Conservation (phyloP, 2,888 invertebrate genomes). For the Anaspis maculata region DNA sequence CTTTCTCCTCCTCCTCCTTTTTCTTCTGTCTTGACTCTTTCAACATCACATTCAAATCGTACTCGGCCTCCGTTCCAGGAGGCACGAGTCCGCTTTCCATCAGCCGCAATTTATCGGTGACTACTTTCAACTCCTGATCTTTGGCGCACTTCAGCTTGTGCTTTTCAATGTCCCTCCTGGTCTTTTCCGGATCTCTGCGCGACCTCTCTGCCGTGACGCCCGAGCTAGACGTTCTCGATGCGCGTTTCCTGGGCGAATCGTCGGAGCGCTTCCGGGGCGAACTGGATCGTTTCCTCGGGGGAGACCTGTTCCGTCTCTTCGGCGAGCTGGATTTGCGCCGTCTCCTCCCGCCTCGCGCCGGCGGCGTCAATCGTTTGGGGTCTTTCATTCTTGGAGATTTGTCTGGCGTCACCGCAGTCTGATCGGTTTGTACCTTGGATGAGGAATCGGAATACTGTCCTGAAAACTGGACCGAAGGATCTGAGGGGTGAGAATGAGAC, state of each 20-base stretch:
- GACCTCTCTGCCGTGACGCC: no score
- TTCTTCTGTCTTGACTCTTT: no score
- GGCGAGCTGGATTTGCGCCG: constrained; percentile 5
- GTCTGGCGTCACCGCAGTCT: constrained; percentile 2
- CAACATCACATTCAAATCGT: no score
- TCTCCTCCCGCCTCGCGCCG: constrained; percentile 3
- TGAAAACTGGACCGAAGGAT: no score
- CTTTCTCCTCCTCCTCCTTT: neutral
- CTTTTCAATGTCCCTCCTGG: constrained; percentile 38
- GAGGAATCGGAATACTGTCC: no score
- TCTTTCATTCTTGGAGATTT: constrained; percentile 1
- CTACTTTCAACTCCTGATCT: constrained; percentile 37
- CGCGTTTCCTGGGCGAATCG: neutral
- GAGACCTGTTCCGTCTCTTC: constrained; percentile 3
- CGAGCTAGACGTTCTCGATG: neutral
- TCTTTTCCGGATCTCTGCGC: constrained; percentile 42
- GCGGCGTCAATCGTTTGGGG: neutral
- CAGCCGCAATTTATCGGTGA: constrained; percentile 37
- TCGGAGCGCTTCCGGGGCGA: constrained; percentile 7
- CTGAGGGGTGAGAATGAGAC: no score
- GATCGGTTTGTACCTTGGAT: no score
- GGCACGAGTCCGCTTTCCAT: constrained; percentile 43
- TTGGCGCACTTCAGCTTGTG: constrained; percentile 40
- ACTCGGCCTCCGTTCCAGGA: constrained; percentile 43
- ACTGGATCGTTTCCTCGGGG: constrained; percentile 6